These are phyloP conservation scores for Stomatorhinus ivindoensis DNA, from an alignment of 2,113 vertebrate species.

Conservation along the genomic window DNA sequence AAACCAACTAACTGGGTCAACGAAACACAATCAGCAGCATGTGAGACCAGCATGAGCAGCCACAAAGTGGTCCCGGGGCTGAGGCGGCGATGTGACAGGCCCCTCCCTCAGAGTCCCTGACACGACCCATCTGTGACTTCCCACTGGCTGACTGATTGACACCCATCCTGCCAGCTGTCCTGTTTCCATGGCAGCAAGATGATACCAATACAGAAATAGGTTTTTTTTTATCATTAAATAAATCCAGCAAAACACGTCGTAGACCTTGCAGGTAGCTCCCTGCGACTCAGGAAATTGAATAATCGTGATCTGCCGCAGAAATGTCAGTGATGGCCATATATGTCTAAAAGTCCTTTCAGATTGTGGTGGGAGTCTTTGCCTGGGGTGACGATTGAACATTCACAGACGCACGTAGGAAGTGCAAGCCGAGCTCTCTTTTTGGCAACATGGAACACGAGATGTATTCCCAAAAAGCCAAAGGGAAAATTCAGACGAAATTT, in stretches of 20 bases:
- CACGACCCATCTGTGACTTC: background rate
- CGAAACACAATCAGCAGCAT: background rate
- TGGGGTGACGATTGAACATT: background rate
- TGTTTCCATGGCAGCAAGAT: conserved; percentile 16
- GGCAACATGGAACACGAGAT: background rate
- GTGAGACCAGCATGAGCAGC: background rate
- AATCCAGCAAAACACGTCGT: background rate
- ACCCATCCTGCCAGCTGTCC: conserved; percentile 4
- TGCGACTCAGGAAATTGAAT: background rate
- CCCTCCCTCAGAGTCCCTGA: background rate
- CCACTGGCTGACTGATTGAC: background rate
- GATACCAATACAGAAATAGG: background rate
- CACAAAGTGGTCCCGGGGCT: background rate
- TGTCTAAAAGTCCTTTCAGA: background rate
- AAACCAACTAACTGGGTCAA: background rate
- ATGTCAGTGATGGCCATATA: background rate
- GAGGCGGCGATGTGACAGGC: background rate
- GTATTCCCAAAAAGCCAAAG: background rate
- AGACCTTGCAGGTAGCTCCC: background rate
- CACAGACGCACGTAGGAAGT: background rate
- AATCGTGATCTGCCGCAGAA: background rate
- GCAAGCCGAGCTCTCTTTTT: background rate
- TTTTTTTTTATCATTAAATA: background rate
- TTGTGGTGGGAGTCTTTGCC: background rate
- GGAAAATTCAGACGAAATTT: background rate